Evolutionary conservation across 2,797 vertebrate species (phyloP), one percentile per base, ranked within the genome.

Genomic region (Prunella strophiata): DNA sequence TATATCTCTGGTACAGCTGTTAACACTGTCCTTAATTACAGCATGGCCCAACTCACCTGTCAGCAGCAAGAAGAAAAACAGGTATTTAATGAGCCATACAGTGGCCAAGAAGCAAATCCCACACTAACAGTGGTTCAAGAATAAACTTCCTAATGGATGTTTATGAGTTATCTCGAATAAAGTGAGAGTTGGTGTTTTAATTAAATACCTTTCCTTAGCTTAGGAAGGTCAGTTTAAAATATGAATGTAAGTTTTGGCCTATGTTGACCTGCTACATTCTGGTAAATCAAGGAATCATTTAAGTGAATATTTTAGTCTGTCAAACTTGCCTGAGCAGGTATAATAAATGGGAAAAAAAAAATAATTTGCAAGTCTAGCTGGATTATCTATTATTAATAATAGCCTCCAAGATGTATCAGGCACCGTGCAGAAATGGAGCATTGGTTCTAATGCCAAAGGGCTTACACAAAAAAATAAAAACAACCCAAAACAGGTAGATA

Each of bases 381-480:
- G 48, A 76, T 82, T 91, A 95, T 95, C n/a, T 85, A 82, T 94
- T 95, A 95, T 93, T 96, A 88, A 94, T 93, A 72, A 50, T 36
- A 84, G 51, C 43, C 70, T 94, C 62, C 55, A 40, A 92, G 67
- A 94, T 45, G 27, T 75, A 91, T 58, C 78, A 67, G 61, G 40
- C n/a, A 18, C 47, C 45, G 43, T 65, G 52, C n/a, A 81, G 68
- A 91, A 94, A n/a, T 11, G 16, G 66, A 70, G 16, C 47, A 30
- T 52, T 75, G 70, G 14, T n/a, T 89, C 40, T 70, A 54, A 62
- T 73, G 50, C 83, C 62, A 84, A 83, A 88, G 58, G 77, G 55
- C 55, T 92, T 66, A 6, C 54, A 55, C 14, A 68, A 52, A 67
- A 63, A 89, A 36, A 34, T 22, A 61, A 85, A 19, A 15, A 6